These are phyloP conservation scores for Anthophora plumipes DNA, from an alignment of 2,888 invertebrate genomes.

Conservation along the genomic window DNA sequence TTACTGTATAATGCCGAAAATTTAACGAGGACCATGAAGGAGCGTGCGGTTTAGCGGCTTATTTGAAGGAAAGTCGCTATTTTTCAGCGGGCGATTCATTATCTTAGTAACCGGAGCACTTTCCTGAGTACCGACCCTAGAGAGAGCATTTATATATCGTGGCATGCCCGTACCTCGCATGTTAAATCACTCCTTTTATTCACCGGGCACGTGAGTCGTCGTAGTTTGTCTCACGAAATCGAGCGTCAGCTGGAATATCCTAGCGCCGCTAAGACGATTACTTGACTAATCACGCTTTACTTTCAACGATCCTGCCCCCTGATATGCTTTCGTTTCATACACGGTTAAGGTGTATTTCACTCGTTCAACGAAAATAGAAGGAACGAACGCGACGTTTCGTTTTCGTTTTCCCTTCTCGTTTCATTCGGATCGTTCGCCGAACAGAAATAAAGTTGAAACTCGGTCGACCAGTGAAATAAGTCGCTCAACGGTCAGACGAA, in stretches of 20 bases:
- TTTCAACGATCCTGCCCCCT: slow-evolving; percentile 51
- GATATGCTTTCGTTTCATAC: slow-evolving; percentile 41
- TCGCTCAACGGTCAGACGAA: background rate
- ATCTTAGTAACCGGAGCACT: slow-evolving; percentile 74
- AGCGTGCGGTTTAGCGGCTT: slow-evolving; percentile 57
- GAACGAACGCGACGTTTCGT: background rate
- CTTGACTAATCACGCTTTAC: slow-evolving; percentile 62
- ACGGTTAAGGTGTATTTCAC: background rate
- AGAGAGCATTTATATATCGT: slow-evolving; percentile 71
- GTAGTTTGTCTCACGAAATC: slow-evolving; percentile 71
- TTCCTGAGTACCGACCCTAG: slow-evolving; percentile 46
- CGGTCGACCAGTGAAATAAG: background rate
- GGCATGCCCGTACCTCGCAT: slow-evolving; percentile 69
- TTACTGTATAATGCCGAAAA: slow-evolving; percentile 50
- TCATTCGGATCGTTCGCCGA: background rate
- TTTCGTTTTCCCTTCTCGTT: background rate
- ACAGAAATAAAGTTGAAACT: background rate
- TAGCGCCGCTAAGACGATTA: slow-evolving; percentile 46
- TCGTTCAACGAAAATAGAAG: background rate
- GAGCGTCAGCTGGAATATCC: slow-evolving; percentile 45
- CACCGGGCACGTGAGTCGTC: slow-evolving; percentile 70
- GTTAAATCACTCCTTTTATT: slow-evolving; percentile 77
- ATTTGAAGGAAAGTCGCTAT: slow-evolving; percentile 68
- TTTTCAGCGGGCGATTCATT: slow-evolving; percentile 75
- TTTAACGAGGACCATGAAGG: slow-evolving; percentile 47